Conservation (phyloP, 2,113 vertebrate species). For the Festucalex cinctus region DNA sequence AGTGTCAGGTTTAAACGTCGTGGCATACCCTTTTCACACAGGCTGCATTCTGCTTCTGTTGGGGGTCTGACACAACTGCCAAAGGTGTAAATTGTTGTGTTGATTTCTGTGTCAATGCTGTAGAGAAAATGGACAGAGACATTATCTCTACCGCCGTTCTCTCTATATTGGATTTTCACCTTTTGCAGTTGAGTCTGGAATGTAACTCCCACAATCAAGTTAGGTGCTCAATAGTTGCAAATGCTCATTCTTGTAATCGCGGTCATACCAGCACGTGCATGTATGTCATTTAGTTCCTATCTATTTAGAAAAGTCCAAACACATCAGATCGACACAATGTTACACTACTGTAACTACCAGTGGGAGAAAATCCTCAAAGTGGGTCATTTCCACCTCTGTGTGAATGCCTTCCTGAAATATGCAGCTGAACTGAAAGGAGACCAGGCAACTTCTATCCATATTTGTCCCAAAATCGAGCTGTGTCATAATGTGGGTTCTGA, state of each 20-base stretch:
- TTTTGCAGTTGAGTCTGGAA: no score
- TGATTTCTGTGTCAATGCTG: no score
- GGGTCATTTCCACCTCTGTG: slow-evolving; percentile 55
- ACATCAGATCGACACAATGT: slow-evolving; percentile 12
- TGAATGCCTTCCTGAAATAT: slow-evolving; percentile 59
- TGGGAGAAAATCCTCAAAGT: slow-evolving; percentile 48
- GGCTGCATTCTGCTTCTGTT: background rate
- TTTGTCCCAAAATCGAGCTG: slow-evolving; percentile 50
- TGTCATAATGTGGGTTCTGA: slow-evolving; percentile 49
- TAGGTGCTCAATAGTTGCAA: no score
- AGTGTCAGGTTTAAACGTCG: background rate
- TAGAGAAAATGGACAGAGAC: no score
- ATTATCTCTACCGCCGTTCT: no score
- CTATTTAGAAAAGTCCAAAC: background rate
- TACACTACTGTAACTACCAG: slow-evolving; percentile 14
- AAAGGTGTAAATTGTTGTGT: background rate
- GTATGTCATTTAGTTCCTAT: background rate
- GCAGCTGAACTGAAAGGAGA: slow-evolving; percentile 58
- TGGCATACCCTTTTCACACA: background rate
- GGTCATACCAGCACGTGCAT: background rate
- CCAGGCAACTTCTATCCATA: slow-evolving; percentile 50
- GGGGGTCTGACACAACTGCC: background rate
- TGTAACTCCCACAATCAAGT: no score
- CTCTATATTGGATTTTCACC: no score
- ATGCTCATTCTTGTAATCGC: no score